Conservation (phyloP, 2,113 vertebrate genomes). For the Variabilichromis moorii region DNA sequence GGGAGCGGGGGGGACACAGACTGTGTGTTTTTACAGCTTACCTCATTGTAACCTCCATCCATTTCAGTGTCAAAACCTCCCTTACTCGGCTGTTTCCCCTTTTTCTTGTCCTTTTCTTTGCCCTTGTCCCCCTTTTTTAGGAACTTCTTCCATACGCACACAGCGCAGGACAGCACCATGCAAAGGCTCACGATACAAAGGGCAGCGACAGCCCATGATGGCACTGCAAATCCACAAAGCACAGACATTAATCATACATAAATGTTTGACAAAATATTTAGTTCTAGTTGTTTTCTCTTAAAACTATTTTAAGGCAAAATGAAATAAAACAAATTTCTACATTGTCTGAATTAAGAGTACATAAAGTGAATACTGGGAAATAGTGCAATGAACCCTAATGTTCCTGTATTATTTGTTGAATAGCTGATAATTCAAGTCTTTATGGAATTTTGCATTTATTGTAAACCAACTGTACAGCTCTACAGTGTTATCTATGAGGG, state of each 20-base stretch:
- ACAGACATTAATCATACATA: neutral
- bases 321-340: neutral
- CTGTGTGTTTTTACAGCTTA: conserved; percentile 48
- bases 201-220: conserved; percentile 52
- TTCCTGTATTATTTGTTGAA: neutral
- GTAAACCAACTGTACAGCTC: neutral
- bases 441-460: neutral
- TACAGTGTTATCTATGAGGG: neutral
- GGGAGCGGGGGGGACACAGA: accelerated
- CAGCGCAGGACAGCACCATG: conserved; percentile 80
- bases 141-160: conserved; percentile 91
- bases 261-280: neutral
- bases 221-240: conserved; percentile 41
- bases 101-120: conserved; percentile 80
- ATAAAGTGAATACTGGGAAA: neutral
- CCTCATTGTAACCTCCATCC: conserved; percentile 86
- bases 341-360: neutral
- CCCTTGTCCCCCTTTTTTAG: conserved; percentile 85
- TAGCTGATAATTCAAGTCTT: neutral
- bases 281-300: neutral
- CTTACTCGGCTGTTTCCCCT: conserved; percentile 86
- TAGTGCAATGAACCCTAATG: neutral
- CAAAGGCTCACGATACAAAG: conserved; percentile 78
- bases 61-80: conserved; percentile 87
- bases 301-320: accelerated